Percentiles rank a stretch among this genome's conserved stretches.
Conservation (phyloP, 2,888 invertebrate species). For the Lumbricus terrestris region DNA sequence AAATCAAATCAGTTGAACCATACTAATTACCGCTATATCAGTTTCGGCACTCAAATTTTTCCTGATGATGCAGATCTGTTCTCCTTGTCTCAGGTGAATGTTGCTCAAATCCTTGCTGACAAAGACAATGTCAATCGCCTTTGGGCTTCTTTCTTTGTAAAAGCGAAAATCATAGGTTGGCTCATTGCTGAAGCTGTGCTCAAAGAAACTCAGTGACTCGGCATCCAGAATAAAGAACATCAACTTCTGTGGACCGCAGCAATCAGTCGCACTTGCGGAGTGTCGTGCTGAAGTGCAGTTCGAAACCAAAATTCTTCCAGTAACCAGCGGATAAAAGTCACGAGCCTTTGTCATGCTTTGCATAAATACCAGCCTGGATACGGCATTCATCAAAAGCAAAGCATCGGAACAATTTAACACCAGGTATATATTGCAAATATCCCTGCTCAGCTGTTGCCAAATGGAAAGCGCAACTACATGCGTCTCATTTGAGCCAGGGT, state of each 20-base stretch:
- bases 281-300: neutral
- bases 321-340: neutral
- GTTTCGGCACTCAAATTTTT: neutral
- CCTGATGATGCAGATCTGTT: neutral
- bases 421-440: neutral
- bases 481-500: neutral
- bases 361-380: neutral
- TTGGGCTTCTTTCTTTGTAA: neutral
- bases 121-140: neutral
- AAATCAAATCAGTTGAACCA: neutral
- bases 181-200: neutral
- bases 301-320: neutral
- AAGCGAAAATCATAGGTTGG: conserved; percentile 9
- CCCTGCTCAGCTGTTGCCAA: neutral
- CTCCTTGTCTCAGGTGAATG: neutral
- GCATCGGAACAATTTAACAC: neutral
- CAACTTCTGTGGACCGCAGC: neutral
- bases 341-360: neutral
- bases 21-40: neutral
- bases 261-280: neutral
- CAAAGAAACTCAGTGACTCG: neutral
- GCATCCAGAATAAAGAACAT: neutral
- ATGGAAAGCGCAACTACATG: neutral
- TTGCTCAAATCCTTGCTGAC: neutral
- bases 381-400: neutral